Percentiles rank a stretch among this genome's conserved stretches.
phyloP scores from a whole-genome alignment of 2,113 vertebrate genomes.

The Eudyptes chrysolophus region DNA sequence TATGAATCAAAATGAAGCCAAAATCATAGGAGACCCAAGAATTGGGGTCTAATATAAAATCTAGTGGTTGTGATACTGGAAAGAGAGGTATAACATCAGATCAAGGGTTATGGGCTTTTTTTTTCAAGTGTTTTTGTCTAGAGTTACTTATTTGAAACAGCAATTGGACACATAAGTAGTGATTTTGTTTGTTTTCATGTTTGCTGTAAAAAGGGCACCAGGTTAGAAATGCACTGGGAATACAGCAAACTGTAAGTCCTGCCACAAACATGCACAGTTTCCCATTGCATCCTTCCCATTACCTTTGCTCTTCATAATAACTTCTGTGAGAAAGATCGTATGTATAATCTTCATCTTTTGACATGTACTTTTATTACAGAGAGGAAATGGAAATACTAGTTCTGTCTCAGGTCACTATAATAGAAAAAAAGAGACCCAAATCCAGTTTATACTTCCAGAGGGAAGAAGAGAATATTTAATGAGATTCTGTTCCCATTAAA shows the following conservation, averaged over 20 bases:
- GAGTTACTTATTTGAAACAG: neutral
- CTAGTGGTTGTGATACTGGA: neutral
- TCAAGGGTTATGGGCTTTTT: neutral
- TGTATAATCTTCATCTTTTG: neutral
- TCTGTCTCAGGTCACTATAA: neutral
- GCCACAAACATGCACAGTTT: neutral
- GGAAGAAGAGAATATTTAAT: neutral
- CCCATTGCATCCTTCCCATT: neutral
- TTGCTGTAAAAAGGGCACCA: neutral
- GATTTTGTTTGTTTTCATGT: neutral
- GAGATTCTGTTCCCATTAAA: neutral
- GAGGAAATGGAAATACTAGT: neutral
- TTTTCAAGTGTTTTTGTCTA: neutral
- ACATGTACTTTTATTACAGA: neutral
- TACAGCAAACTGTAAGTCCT: neutral
- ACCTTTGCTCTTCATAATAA: neutral
- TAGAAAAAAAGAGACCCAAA: neutral
- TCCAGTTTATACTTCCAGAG: neutral
- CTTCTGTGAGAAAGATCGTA: neutral
- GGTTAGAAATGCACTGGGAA: neutral
- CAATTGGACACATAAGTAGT: neutral
- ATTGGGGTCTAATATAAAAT: neutral
- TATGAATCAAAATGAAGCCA: neutral
- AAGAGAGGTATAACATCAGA: neutral
- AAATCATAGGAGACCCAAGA: neutral